Base-by-base conservation (phyloP, 2,113 vertebrate species). In the Brachionichthys hirsutus region DNA sequence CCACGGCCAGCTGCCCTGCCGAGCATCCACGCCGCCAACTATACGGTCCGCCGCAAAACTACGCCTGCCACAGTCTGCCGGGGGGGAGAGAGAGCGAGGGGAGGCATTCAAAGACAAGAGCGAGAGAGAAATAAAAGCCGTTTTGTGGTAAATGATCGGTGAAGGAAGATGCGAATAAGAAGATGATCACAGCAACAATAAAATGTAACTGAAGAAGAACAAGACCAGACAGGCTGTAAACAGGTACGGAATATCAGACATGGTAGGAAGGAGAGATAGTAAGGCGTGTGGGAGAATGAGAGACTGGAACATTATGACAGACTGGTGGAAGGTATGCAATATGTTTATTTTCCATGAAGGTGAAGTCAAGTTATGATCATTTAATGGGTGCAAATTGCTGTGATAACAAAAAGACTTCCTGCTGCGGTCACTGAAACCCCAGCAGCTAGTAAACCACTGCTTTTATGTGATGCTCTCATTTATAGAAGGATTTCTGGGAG, bases 1-100 rank as follows among this genome's bases (percentile, higher is more conserved):
- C 94, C 94, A 96, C 0, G 94, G 94, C 94, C 94, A 96, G 35
- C 88, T 88, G 46, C 94, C 94, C 83, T 94, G 90, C 15, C 92
- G 86, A 5, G 93, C 90, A 35, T 94, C 92, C 56, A 88, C 90
- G 2, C 94, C 94, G 0, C 94, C 94, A 3, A 96, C 94, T 0
- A 96, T 96, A 35, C 94, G 90, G 51, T 95, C 94, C 4, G 91
- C 91, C 0, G 94, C 91, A 57, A 94, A 84, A 73, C 93, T 94
- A 2, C 93, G 90, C 6, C 92, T 89, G 6, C 94, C 94, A 16
- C 94, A 96, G 67, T 95, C 94, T 95, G 78, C 3, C 2, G 1
- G 47, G 15, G 19, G 34, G 1, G 47, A 12, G 60, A 3, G 52
- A 17, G 47, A 30, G 35, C 22, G 9, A 40, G 13, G 10, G 30